These are phyloP conservation scores for Nixonia krombeini DNA, from an alignment of 1,140 invertebrate species.

Conservation along the genomic window DNA sequence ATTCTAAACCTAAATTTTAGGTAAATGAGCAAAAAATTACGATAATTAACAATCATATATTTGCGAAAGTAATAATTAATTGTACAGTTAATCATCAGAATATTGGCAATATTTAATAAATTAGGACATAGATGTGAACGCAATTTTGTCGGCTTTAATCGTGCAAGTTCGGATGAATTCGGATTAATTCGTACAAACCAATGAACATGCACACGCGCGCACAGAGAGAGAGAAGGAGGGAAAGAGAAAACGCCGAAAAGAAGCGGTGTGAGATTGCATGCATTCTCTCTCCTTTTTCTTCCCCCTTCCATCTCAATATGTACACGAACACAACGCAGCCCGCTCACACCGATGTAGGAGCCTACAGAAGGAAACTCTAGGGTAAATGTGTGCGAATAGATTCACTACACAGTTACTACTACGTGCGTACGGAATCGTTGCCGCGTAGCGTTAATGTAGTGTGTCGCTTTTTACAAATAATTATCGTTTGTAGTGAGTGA, in stretches of 20 bases:
- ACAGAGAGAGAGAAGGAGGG: too few relatives aligned
- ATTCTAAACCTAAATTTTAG: too few relatives aligned
- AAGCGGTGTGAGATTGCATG: not conserved
- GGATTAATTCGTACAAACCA: not conserved
- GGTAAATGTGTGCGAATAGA: constrained; percentile 2
- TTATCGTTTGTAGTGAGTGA: constrained; percentile 18
- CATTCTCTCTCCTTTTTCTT: not conserved
- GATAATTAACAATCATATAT: too few relatives aligned
- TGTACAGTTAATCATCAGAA: too few relatives aligned
- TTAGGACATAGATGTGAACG: not conserved
- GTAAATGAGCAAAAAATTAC: too few relatives aligned
- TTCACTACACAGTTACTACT: not conserved
- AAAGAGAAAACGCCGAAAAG: not conserved
- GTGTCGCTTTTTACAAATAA: constrained; percentile 19
- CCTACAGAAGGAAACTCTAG: not conserved
- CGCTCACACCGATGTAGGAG: too few relatives aligned
- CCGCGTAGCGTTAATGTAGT: constrained; percentile 16
- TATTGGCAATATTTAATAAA: too few relatives aligned
- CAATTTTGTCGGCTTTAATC: not conserved
- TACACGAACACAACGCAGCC: not conserved
- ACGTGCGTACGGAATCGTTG: constrained; percentile 3
- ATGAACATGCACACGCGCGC: not conserved
- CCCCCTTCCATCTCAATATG: not conserved
- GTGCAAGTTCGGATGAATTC: not conserved
- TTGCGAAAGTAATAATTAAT: too few relatives aligned